A percentile compares a stretch with the other conserved stretches of the same genome.
Evolutionary conservation across 2,888 invertebrate genomes (phyloP).

Genomic region (Latrodectus elegans): DNA sequence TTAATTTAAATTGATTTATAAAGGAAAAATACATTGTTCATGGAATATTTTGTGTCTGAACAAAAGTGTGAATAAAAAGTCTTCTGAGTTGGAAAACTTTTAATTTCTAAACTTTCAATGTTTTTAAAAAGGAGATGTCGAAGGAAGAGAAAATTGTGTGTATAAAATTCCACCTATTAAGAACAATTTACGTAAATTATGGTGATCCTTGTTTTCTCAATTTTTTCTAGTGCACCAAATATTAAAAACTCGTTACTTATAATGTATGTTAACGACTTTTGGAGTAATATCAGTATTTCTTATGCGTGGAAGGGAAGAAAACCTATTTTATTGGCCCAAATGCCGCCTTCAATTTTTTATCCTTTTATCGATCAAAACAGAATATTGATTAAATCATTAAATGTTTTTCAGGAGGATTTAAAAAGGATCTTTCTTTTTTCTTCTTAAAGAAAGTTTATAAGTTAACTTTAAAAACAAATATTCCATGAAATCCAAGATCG

Average conservation of each 20-base stretch:
- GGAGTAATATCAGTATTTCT: constrained; percentile 63
- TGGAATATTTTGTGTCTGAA: too few species aligned
- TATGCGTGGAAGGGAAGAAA: constrained; percentile 32
- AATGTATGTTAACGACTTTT: constrained; percentile 66
- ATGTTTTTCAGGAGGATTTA: constrained; percentile 67
- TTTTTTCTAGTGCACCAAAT: constrained; percentile 44
- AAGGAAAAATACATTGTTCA: too few species aligned
- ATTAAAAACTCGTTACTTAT: constrained; percentile 68
- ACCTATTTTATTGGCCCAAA: constrained; percentile 60
- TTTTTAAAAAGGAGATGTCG: too few species aligned
- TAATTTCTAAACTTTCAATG: too few species aligned
- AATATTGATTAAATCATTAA: constrained; percentile 70
- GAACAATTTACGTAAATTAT: too few species aligned
- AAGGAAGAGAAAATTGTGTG: too few species aligned
- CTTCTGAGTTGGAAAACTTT: too few species aligned
- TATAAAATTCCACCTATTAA: too few species aligned
- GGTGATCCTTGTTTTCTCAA: not conserved
- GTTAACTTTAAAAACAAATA: too few species aligned
- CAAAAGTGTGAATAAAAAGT: too few species aligned
- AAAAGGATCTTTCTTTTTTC: constrained; percentile 34
- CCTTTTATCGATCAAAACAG: constrained; percentile 50
- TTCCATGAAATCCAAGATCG: too few species aligned
- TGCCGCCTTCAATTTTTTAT: constrained; percentile 60
- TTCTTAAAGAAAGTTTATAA: constrained; percentile 13
- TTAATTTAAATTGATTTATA: too few species aligned